These are phyloP conservation scores for Leptinotarsa juncta DNA, from an alignment of 2,888 invertebrate species.

Conservation along the genomic window DNA sequence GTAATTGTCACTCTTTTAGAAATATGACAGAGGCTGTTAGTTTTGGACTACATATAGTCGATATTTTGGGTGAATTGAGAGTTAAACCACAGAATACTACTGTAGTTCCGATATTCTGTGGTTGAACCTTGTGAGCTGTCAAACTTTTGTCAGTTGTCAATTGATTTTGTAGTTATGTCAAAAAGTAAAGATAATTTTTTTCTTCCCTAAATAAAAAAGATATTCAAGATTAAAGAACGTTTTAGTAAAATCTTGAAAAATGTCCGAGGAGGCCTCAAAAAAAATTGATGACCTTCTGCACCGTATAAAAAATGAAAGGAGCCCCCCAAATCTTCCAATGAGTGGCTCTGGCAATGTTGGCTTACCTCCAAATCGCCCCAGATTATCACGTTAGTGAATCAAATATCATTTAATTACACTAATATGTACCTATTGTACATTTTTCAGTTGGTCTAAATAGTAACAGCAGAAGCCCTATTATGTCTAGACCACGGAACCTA, in stretches of 20 bases:
- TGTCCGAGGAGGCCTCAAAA: conserved; percentile 78
- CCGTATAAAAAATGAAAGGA: conserved; percentile 74
- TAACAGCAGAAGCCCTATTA: conserved; percentile 65
- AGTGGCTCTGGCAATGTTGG: conserved; percentile 43
- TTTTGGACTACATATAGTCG: no score
- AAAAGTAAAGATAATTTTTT: conserved; percentile 45
- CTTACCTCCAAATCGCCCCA: conserved; percentile 48
- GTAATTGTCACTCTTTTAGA: no score
- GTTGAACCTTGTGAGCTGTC: background rate
- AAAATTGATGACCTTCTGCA: conserved; percentile 87
- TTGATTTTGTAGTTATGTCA: conserved; percentile 48
- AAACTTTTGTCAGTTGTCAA: conserved; percentile 13
- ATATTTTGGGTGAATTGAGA: background rate
- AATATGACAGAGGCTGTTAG: no score
- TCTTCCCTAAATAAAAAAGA: conserved; percentile 39
- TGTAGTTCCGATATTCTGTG: background rate
- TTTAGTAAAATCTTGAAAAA: conserved; percentile 59
- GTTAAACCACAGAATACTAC: background rate
- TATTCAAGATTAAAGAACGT: conserved; percentile 43
- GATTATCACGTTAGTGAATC: conserved; percentile 49
- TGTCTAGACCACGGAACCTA: conserved; percentile 70
- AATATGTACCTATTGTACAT: background rate
- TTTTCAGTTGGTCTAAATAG: conserved; percentile 50
- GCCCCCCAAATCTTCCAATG: conserved; percentile 51
- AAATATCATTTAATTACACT: background rate